These are phyloP conservation scores for Vanessa tameamea DNA, from an alignment of 1,140 invertebrate species.

Conservation along the genomic window DNA sequence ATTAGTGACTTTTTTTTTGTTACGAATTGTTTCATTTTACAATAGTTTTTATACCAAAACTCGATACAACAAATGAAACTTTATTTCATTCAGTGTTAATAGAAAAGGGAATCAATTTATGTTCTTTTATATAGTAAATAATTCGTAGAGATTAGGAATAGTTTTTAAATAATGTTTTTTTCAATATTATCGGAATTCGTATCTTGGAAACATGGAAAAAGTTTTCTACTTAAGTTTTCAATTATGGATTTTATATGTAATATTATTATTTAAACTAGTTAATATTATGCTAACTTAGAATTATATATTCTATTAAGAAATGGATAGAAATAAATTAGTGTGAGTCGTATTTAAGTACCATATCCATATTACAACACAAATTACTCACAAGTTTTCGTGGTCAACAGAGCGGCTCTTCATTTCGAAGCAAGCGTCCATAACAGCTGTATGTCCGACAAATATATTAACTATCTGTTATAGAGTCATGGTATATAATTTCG, in stretches of 20 bases:
- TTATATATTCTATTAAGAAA: no score
- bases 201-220: no score
- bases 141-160: no score
- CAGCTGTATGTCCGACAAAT: constrained; percentile 55
- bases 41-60: constrained; percentile 10
- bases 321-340: neutral
- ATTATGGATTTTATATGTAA: no score
- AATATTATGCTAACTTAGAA: no score
- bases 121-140: no score
- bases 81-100: neutral
- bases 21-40: constrained; percentile 7
- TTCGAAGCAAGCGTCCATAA: constrained; percentile 51
- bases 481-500: constrained; percentile 60
- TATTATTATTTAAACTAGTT: no score
- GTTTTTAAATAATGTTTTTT: no score
- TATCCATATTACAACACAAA: constrained; percentile 27
- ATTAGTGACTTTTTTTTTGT: constrained; percentile 31
- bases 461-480: constrained; percentile 68
- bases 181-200: no score
- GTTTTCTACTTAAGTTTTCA: no score
- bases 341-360: constrained; percentile 13
- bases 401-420: constrained; percentile 60
- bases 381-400: constrained; percentile 30
- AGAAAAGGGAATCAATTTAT: no score
- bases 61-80: neutral